A percentile compares a stretch with the other conserved stretches of the same genome.
These are phyloP conservation scores for Eudyptes chrysolophus DNA, from an alignment of 2,113 vertebrate genomes.

Conservation along the genomic window DNA sequence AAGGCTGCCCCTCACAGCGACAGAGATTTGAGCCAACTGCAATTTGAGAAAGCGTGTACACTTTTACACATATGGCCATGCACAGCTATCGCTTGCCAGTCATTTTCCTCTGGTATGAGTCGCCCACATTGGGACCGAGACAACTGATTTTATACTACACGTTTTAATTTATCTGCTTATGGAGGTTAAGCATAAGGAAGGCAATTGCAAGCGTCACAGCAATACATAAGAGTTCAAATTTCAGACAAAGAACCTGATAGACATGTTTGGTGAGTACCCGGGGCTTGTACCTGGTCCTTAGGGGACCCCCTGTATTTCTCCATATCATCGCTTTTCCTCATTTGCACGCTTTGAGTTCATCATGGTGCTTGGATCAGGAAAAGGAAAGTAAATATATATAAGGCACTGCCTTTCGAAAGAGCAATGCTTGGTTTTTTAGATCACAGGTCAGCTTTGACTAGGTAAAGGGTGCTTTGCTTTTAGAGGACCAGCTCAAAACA, in stretches of 20 bases:
- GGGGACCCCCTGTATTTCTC: neutral
- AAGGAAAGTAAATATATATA: neutral
- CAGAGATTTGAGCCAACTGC: neutral
- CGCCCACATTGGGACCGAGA: fast-evolving
- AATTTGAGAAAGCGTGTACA: fast-evolving
- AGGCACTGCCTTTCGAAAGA: neutral
- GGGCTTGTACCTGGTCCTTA: neutral
- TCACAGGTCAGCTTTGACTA: neutral
- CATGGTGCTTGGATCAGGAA: neutral
- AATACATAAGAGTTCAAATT: neutral
- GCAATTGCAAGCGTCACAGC: neutral
- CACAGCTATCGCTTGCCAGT: neutral
- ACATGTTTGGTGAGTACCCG: fast-evolving
- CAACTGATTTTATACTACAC: fast-evolving
- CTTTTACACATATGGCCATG: fast-evolving
- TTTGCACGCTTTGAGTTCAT: neutral
- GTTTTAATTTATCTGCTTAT: neutral
- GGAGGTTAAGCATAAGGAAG: neutral
- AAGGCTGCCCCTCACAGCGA: neutral
- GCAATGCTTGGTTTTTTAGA: neutral
- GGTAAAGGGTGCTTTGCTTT: neutral
- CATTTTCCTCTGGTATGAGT: fast-evolving
- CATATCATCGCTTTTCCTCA: neutral
- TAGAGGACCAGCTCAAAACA: constrained; percentile 2
- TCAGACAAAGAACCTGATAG: neutral